Conservation (phyloP, 2,888 invertebrate genomes). For the Drosophila niveifrons region DNA sequence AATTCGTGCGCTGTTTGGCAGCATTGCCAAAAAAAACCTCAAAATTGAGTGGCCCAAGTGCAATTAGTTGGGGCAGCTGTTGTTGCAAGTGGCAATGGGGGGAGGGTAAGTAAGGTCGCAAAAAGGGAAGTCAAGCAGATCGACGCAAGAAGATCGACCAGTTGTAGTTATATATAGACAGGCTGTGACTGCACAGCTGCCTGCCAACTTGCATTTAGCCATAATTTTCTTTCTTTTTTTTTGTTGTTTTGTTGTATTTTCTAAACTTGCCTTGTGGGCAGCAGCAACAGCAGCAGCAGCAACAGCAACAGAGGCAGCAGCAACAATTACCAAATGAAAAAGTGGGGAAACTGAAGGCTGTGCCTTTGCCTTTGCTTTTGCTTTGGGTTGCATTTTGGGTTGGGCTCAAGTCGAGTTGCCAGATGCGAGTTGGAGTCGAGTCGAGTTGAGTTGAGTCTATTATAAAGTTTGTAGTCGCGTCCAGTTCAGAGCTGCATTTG, state of each 20-base stretch:
- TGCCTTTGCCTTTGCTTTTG: constrained; percentile 8
- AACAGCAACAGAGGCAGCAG: constrained; percentile 27
- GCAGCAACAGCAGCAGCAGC: constrained; percentile 27
- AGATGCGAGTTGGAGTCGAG: too few species aligned
- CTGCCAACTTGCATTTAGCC: constrained; percentile 65
- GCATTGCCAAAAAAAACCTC: constrained; percentile 17
- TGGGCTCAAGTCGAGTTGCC: constrained; percentile 1
- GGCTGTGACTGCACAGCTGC: constrained; percentile 25
- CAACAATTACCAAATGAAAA: constrained; percentile 63
- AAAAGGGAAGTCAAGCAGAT: constrained; percentile 30
- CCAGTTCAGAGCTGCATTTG: constrained; percentile 60
- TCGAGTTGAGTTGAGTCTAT: constrained; percentile 1
- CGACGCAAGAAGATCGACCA: constrained; percentile 21
- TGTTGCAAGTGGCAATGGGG: neutral
- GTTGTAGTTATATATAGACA: constrained; percentile 47
- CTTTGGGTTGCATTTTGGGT: constrained; percentile 40
- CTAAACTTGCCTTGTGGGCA: constrained; percentile 49
- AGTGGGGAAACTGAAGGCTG: constrained; percentile 50
- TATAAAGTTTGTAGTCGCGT: constrained; percentile 3
- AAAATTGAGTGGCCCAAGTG: constrained; percentile 13
- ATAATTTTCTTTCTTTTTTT: constrained; percentile 54
- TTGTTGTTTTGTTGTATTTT: neutral
- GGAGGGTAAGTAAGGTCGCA: constrained; percentile 14
- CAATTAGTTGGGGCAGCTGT: constrained; percentile 25
- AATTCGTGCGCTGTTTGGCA: constrained; percentile 57